Conservation (phyloP, 2,888 invertebrate species). For the Protonemura montana region DNA sequence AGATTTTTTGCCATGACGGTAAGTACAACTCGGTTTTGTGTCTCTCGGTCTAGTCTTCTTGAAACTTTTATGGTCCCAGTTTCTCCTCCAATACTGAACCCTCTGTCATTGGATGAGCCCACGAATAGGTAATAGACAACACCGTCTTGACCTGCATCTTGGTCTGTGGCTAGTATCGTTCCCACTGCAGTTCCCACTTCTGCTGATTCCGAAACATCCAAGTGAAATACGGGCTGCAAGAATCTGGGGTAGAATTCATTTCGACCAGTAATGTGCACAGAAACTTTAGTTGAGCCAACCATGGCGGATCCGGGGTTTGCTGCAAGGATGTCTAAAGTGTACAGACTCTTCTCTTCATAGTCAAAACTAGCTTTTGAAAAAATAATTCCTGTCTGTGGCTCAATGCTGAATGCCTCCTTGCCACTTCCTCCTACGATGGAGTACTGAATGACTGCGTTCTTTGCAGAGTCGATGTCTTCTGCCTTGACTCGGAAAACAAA, state of each 20-base stretch:
- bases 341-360: constrained; percentile 82
- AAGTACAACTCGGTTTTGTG: constrained; percentile 86
- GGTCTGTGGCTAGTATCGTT: constrained; percentile 85
- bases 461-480: constrained; percentile 84
- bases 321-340: constrained; percentile 79
- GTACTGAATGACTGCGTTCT: constrained; percentile 86
- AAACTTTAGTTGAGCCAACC: constrained; percentile 76
- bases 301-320: constrained; percentile 86
- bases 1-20: constrained; percentile 94
- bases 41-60: constrained; percentile 82
- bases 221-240: constrained; percentile 87
- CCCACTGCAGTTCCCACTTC: constrained; percentile 86
- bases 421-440: constrained; percentile 79
- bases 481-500: constrained; percentile 80
- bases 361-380: constrained; percentile 81
- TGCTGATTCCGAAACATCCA: constrained; percentile 92
- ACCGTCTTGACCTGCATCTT: constrained; percentile 87
- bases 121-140: constrained; percentile 91
- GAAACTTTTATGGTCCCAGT: constrained; percentile 87
- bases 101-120: constrained; percentile 90
- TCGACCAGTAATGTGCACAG: constrained; percentile 81
- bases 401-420: constrained; percentile 78
- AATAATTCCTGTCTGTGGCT: constrained; percentile 78
- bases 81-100: constrained; percentile 84
- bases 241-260: constrained; percentile 91